phyloP scores from a whole-genome alignment of 2,888 invertebrate species.

The Epinotia nisella region DNA sequence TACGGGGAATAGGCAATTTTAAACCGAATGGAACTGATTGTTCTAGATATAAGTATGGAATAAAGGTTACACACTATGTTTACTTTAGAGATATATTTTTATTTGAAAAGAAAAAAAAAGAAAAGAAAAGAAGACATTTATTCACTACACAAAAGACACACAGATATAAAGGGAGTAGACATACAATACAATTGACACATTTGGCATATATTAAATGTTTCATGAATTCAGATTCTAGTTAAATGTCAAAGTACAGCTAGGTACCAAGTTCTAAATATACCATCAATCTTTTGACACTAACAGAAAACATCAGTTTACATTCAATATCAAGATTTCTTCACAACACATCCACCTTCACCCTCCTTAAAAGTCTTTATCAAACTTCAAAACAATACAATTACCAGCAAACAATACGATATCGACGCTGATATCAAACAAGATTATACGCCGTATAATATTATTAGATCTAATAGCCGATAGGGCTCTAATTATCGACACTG shows the following conservation, averaged over 20 bases:
- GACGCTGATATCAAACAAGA: slow-evolving; percentile 38
- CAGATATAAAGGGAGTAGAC: too few species aligned
- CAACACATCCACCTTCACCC: background rate
- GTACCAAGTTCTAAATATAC: background rate
- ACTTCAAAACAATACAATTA: slow-evolving; percentile 39
- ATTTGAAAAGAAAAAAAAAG: too few species aligned
- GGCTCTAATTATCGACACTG: slow-evolving; percentile 53
- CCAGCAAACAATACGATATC: slow-evolving; percentile 36
- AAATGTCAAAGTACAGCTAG: too few species aligned
- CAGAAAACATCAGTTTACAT: background rate
- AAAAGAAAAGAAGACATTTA: too few species aligned
- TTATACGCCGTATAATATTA: slow-evolving; percentile 37
- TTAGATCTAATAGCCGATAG: slow-evolving; percentile 47
- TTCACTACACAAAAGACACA: too few species aligned
- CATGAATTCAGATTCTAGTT: too few species aligned
- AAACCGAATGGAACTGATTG: slow-evolving; percentile 3
- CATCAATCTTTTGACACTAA: background rate
- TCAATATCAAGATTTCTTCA: background rate
- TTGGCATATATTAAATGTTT: too few species aligned
- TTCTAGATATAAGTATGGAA: background rate
- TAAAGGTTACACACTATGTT: too few species aligned
- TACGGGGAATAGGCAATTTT: slow-evolving; percentile 32
- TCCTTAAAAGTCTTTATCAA: slow-evolving; percentile 29
- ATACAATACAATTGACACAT: too few species aligned
- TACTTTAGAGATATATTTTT: too few species aligned